Conservation (phyloP, 1,140 invertebrate genomes). For the Lucilia sericata region DNA sequence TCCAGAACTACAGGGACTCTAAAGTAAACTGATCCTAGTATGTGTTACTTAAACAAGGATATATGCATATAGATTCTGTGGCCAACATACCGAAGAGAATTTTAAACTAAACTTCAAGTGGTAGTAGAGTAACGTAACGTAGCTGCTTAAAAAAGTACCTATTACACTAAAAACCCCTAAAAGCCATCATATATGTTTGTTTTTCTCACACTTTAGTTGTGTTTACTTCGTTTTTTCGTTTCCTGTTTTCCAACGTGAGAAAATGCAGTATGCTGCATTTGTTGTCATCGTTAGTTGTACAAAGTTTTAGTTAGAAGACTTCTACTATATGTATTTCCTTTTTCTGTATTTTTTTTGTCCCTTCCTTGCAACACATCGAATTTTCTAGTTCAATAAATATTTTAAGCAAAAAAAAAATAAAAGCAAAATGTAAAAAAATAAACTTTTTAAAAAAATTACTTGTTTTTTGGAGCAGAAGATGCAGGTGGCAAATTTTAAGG, state of each 20-base stretch:
- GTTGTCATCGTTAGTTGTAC: not conserved
- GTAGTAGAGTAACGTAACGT: not conserved
- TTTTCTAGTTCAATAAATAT: conserved; percentile 50
- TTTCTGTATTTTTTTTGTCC: not conserved
- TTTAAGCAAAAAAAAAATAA: conserved; percentile 22
- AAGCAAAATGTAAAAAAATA: not conserved
- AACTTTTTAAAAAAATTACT: not conserved
- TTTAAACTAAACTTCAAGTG: not conserved
- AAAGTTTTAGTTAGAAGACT: not conserved
- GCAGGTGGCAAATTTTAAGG: conserved; percentile 36
- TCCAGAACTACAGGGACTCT: too few relatives aligned
- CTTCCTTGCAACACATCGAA: conserved; percentile 44
- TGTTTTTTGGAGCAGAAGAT: conserved; percentile 37
- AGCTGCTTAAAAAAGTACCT: not conserved
- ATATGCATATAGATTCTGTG: not conserved
- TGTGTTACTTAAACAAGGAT: not conserved
- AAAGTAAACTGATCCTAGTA: too few relatives aligned
- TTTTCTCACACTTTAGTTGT: not conserved
- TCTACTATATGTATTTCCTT: not conserved
- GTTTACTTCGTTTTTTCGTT: not conserved
- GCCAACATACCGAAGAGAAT: not conserved
- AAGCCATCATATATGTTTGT: conserved; percentile 4
- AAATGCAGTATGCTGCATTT: not conserved
- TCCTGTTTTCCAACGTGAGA: not conserved
- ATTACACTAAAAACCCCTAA: not conserved